Base-by-base conservation (phyloP, 2,113 vertebrate genomes). In the Prionailurus bengalensis region DNA sequence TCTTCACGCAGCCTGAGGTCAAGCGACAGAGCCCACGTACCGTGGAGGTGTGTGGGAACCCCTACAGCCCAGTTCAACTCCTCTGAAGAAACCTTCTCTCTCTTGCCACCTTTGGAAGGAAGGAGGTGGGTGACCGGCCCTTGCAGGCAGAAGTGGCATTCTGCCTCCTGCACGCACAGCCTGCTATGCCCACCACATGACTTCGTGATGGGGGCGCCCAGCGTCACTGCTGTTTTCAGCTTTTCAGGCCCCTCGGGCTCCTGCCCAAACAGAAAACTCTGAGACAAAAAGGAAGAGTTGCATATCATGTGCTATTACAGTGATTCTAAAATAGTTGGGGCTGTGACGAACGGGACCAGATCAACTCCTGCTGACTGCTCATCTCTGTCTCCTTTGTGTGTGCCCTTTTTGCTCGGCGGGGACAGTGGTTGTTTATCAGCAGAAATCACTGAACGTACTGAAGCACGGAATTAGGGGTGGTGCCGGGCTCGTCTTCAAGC, bases 131-230 rank as follows among this genome's bases (percentile, higher is more conserved):
- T n/a, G 53, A 73, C 29, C 11, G 29, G 4, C 42, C 4, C 63
- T 51, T 6, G 39, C 3, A 19, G n/a, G 58, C 14, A 10, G 42
- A 36, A 71, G 15, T 33, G 25, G 0, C n/a, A 4, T 14, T 42
- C 80, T 74, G 53, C 33, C 23, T 19, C 36, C 3, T 90, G 31
- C 6, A 8, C 31, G 29, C 9, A 25, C 0, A 81, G 29, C 3
- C 66, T 1, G 6, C 42, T n/a, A 11, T 0, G 1, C 42, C 66
- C 0, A 21, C 63, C 63, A 8, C 3, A 0, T 42, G 36, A 25
- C 65, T 53, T 82, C 31, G 5, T 58, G 87, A 51, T 27, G 45
- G 65, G 27, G 48, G 25, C 66, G 39, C 48, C 10, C 1, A 17
- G 14, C 53, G 7, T 25, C 29, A 5, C 27, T 78, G 13, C 61